These are phyloP conservation scores for Pygoscelis antarcticus DNA, from an alignment of 2,113 vertebrate species.

Conservation along the genomic window DNA sequence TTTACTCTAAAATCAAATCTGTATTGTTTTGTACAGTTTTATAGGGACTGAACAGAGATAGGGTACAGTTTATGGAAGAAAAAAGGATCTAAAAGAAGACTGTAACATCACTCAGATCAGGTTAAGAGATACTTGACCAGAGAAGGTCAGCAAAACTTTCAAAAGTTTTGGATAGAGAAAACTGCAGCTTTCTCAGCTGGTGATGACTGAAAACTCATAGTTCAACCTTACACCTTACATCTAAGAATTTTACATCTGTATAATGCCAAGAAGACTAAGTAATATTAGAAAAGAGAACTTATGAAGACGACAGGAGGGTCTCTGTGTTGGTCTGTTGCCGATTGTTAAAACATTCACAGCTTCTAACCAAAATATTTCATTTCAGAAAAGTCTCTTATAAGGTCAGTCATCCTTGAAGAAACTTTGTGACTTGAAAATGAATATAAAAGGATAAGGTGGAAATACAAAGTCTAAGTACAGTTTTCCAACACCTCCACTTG, in stretches of 20 bases:
- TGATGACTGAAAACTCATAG: neutral
- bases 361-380: neutral
- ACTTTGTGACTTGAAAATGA: neutral
- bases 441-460: neutral
- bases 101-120: neutral
- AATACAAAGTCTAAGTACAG: neutral
- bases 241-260: neutral
- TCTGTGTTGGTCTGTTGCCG: neutral
- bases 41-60: neutral
- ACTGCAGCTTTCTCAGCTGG: slow-evolving; percentile 27
- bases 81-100: neutral
- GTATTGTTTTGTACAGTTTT: neutral
- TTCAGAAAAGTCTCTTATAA: neutral
- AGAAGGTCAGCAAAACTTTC: slow-evolving; percentile 42
- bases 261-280: neutral
- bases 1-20: neutral
- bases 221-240: slow-evolving; percentile 7
- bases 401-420: neutral
- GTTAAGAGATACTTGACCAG: neutral
- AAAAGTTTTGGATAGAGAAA: neutral
- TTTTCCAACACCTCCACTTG: neutral
- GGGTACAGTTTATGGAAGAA: neutral
- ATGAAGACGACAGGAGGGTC: neutral
- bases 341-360: neutral
- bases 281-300: neutral